Conservation (phyloP, 2,797 vertebrate genomes). For the Petrocephalus sullivani region DNA sequence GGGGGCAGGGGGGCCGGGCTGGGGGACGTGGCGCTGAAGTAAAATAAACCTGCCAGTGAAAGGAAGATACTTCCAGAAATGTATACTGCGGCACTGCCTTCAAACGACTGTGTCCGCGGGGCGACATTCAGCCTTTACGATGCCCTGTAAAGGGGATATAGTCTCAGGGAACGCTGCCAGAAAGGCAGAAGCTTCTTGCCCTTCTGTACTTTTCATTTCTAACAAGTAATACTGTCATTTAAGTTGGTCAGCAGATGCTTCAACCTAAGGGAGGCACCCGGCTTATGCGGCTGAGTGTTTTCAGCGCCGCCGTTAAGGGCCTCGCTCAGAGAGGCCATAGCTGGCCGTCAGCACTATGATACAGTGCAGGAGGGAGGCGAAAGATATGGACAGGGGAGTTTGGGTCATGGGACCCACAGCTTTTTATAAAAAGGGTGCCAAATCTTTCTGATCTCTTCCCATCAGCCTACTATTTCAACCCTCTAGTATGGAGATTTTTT, state of each 20-base stretch:
- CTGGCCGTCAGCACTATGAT: neutral
- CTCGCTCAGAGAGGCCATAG: neutral
- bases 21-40: neutral
- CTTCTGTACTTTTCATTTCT: neutral
- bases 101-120: neutral
- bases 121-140: neutral
- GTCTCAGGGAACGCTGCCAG: neutral
- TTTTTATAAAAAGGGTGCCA: neutral
- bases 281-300: neutral
- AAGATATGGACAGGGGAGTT: too few relatives aligned
- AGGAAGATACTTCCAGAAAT: neutral
- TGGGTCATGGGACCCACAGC: neutral
- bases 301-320: neutral
- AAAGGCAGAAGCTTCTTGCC: neutral
- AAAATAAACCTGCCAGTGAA: neutral
- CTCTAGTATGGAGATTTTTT: neutral
- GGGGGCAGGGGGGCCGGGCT: neutral
- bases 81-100: neutral
- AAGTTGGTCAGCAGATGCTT: neutral
- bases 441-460: neutral
- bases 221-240: neutral
- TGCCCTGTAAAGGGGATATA: neutral
- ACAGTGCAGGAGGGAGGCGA: too few relatives aligned
- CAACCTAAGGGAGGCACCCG: neutral
- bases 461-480: neutral